A percentile compares a stretch with the other conserved stretches of the same genome.
Evolutionary conservation across 1,140 invertebrate species (phyloP).

Genomic region (Drosophila kurseongensis): DNA sequence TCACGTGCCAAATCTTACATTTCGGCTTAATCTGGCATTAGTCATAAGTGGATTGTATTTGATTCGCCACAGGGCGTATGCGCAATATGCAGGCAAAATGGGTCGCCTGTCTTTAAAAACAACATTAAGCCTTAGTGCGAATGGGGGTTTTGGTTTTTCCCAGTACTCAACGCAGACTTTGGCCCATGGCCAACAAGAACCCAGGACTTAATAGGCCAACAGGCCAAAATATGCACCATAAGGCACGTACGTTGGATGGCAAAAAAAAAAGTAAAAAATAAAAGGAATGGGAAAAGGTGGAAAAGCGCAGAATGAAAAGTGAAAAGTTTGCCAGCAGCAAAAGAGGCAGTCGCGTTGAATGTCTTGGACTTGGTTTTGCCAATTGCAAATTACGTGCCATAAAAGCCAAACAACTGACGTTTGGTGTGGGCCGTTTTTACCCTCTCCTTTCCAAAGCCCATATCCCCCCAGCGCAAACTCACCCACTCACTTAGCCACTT

Average conservation of each 20-base stretch:
- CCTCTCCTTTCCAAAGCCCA: slow-evolving; percentile 2
- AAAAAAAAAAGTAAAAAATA: not conserved
- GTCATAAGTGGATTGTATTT: slow-evolving; percentile 50
- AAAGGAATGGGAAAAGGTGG: slow-evolving; percentile 36
- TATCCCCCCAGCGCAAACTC: slow-evolving; percentile 11
- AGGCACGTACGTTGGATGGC: slow-evolving; percentile 30
- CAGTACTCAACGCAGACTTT: slow-evolving; percentile 44
- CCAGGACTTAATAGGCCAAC: slow-evolving; percentile 80
- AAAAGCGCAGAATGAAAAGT: slow-evolving; percentile 83
- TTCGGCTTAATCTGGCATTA: slow-evolving; percentile 57
- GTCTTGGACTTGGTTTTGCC: slow-evolving; percentile 69
- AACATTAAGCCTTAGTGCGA: slow-evolving; percentile 2
- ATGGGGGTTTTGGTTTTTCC: slow-evolving; percentile 58
- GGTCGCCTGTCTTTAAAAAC: slow-evolving; percentile 41
- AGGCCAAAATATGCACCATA: slow-evolving; percentile 66
- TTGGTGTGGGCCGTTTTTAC: slow-evolving; percentile 38
- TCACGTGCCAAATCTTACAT: slow-evolving; percentile 68
- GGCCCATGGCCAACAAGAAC: slow-evolving; percentile 63
- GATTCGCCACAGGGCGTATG: slow-evolving; percentile 64
- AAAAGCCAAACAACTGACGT: slow-evolving; percentile 67
- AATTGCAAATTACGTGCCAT: slow-evolving; percentile 83
- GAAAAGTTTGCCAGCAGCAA: slow-evolving; percentile 69
- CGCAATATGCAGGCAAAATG: slow-evolving; percentile 69
- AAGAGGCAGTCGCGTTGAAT: slow-evolving; percentile 31
- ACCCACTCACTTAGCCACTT: slow-evolving; percentile 59